These are phyloP conservation scores for Benitochromis conjunctus DNA, from an alignment of 2,113 vertebrate genomes.

Conservation along the genomic window DNA sequence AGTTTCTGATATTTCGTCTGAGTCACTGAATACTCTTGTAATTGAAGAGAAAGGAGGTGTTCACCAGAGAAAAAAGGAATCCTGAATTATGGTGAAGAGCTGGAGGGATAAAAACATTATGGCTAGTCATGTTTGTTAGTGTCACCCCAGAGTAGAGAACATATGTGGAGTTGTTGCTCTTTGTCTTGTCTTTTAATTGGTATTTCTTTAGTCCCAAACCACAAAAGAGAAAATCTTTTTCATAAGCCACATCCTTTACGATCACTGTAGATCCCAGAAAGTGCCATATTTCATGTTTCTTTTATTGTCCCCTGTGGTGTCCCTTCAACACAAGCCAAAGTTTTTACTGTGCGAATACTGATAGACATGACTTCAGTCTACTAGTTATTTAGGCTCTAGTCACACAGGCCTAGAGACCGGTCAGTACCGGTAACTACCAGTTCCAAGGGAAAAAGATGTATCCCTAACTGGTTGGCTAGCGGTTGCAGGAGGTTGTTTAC, in stretches of 20 bases:
- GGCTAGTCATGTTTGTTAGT: not conserved
- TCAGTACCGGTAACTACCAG: not conserved
- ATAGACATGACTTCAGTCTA: not conserved
- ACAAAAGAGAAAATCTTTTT: not conserved
- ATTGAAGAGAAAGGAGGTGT: not conserved
- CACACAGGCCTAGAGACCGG: not conserved
- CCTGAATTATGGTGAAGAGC: not conserved
- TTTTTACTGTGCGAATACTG: not conserved
- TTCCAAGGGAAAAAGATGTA: not conserved
- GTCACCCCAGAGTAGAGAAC: not conserved
- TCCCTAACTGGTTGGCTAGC: rapidly evolving
- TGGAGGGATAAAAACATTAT: not conserved
- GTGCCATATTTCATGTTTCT: not conserved
- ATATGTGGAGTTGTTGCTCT: not conserved
- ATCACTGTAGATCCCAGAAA: not conserved
- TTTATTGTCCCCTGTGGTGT: not conserved
- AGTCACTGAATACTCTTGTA: not conserved
- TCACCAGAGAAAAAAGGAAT: not conserved
- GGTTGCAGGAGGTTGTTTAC: not conserved
- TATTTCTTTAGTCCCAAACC: not conserved
- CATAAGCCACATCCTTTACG: rapidly evolving
- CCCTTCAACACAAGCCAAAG: not conserved
- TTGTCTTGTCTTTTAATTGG: not conserved
- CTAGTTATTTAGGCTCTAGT: not conserved
- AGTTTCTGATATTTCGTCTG: not conserved